These are phyloP conservation scores for Zele albiditarsus DNA, from an alignment of 2,888 invertebrate species.

Conservation along the genomic window DNA sequence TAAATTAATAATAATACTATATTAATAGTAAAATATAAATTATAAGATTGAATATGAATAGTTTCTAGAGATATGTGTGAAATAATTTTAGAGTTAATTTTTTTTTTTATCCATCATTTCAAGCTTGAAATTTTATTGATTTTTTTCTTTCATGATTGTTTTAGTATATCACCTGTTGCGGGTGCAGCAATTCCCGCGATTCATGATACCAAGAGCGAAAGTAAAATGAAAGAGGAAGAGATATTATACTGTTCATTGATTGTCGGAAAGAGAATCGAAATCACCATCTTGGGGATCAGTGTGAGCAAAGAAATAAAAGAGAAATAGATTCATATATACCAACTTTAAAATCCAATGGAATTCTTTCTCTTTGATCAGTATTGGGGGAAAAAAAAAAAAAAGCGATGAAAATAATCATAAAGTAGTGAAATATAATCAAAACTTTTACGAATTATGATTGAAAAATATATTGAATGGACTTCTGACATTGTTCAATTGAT, in stretches of 20 bases:
- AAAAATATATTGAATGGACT: background rate
- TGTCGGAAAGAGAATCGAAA: background rate
- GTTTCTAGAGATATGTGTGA: no score
- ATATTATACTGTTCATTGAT: constrained; percentile 2
- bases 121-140: background rate
- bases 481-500: background rate
- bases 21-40: no score
- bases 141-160: background rate
- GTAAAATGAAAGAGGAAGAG: background rate
- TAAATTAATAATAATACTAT: no score
- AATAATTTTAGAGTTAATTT: no score
- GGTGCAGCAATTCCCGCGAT: background rate
- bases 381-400: background rate
- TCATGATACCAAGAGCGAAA: background rate
- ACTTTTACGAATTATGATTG: background rate
- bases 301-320: background rate
- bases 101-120: background rate
- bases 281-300: background rate
- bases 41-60: no score
- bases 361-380: background rate
- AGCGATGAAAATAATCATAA: background rate
- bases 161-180: background rate
- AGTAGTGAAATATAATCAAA: background rate
- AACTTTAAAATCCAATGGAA: constrained; percentile 1
- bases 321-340: background rate